Evolutionary conservation across 2,113 vertebrate genomes (phyloP).

Genomic region (Taxidea taxus): DNA sequence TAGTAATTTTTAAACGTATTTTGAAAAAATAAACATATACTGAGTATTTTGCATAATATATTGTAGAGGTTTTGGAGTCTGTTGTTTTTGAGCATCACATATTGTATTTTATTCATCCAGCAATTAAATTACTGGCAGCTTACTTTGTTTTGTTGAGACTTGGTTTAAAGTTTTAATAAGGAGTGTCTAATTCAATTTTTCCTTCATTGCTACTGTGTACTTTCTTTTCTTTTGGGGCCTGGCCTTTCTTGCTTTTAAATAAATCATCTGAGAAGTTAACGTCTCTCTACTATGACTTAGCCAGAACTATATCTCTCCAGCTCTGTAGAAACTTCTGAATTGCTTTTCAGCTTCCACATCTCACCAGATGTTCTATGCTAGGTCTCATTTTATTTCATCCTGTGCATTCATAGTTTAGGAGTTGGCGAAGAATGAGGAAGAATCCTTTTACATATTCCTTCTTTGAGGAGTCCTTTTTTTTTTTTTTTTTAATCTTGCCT

Average conservation of each 20-base stretch:
- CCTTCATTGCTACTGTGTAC: not conserved
- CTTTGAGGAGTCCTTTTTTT: not conserved
- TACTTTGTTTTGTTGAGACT: not conserved
- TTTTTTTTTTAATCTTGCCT: not conserved
- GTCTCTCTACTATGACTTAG: not conserved
- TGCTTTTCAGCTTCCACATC: not conserved
- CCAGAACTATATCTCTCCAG: not conserved
- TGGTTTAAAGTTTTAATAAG: not conserved
- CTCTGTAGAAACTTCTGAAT: not conserved
- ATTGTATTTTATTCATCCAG: not conserved
- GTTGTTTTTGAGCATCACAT: not conserved
- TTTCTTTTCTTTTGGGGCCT: not conserved
- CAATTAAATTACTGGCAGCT: not conserved
- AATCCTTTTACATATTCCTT: not conserved
- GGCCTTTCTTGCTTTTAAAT: not conserved
- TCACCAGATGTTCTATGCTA: not conserved
- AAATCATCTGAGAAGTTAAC: not conserved
- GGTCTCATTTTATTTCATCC: not conserved
- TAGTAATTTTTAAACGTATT: not conserved
- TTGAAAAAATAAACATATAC: not conserved
- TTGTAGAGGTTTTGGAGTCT: not conserved
- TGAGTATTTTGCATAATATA: not conserved
- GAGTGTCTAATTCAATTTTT: not conserved
- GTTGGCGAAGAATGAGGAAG: not conserved
- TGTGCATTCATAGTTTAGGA: not conserved